Evolutionary conservation across 2,113 vertebrate genomes (phyloP), one percentile per base, ranked within the genome.

Genomic region (Plotosus lineatus): DNA sequence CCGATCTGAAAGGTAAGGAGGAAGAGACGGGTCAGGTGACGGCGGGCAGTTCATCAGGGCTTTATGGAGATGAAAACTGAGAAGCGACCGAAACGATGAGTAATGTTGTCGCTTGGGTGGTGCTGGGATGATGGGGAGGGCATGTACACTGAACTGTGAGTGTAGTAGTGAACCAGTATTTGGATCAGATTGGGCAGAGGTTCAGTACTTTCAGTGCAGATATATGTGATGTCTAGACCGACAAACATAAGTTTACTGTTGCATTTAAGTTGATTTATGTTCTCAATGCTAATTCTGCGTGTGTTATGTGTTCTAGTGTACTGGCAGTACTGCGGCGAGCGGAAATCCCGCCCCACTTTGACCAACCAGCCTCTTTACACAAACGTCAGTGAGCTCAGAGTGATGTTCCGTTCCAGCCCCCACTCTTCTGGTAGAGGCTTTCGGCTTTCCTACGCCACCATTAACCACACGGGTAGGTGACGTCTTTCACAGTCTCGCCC

Each of bases 341-440:
- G 86, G 77, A 90, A 89, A 84, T 83, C 89, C 0, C 48, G 83
- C 8, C 89, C 92, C 71, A 89, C 10, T 0, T 26, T 19, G 66
- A 38, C 26, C 71, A 42, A 17, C 44, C 31, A 68, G 48, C 42
- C 72, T 8, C 46, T 96, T 17, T 87, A 90, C 81, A 86, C 94
- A 61, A 91, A 95, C 33, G 90, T 91, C 51, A 95, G 87, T 3
- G 92, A 95, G 87, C 91, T 95, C 0, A 95, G 91, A 6, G 85
- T 97, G 85, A 93, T 85, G 75, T 96, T 96, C 88, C 87, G 89
- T 74, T 95, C 95, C 71, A 90, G 94, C 66, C 91, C 88, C 17
- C 95, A 96, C 0, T 85, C 94, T 61, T 95, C 95, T 1, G 95
- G 95, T 65, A 91, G 95, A 75, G 95, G 95, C 2, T 96, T 97